These are phyloP conservation scores for Zaprionus bogoriensis DNA, from an alignment of 2,888 invertebrate genomes.

Conservation along the genomic window DNA sequence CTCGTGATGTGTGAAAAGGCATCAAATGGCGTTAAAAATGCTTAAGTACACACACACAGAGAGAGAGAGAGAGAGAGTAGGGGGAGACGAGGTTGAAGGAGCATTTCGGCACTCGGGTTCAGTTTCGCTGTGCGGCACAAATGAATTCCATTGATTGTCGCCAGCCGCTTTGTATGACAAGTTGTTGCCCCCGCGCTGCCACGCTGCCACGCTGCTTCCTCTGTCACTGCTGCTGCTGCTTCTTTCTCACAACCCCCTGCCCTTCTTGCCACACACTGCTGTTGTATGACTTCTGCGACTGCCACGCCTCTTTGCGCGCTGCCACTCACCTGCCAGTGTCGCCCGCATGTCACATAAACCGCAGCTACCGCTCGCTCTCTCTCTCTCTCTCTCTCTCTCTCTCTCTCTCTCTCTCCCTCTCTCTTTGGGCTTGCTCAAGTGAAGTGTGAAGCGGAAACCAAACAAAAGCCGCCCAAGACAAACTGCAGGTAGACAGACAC, in stretches of 20 bases:
- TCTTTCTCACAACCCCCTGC: too few relatives aligned
- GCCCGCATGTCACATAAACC: constrained; percentile 77
- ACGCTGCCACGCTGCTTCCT: too few relatives aligned
- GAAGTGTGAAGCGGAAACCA: constrained; percentile 78
- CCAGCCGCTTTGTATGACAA: constrained; percentile 74
- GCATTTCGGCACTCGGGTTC: constrained; percentile 31
- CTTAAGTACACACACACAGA: constrained; percentile 55
- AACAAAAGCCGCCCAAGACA: constrained; percentile 74
- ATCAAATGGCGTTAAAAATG: constrained; percentile 78
- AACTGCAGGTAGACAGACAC: constrained; percentile 58
- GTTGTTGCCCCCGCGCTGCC: constrained; percentile 35
- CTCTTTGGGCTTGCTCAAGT: constrained; percentile 43
- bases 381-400: neutral
- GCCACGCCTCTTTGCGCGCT: constrained; percentile 51
- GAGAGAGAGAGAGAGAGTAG: constrained; percentile 2
- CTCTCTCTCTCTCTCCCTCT: neutral
- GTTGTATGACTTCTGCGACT: constrained; percentile 72
- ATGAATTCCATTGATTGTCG: constrained; percentile 78
- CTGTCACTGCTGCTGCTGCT: constrained; percentile 36
- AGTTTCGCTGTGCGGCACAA: constrained; percentile 20
- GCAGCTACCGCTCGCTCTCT: constrained; percentile 42
- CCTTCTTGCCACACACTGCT: too few relatives aligned
- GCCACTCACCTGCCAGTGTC: constrained; percentile 74
- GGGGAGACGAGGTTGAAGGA: neutral
- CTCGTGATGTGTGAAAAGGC: constrained; percentile 72